These are phyloP conservation scores for Bombyx mori DNA, from an alignment of 1,140 invertebrate species.

Conservation along the genomic window DNA sequence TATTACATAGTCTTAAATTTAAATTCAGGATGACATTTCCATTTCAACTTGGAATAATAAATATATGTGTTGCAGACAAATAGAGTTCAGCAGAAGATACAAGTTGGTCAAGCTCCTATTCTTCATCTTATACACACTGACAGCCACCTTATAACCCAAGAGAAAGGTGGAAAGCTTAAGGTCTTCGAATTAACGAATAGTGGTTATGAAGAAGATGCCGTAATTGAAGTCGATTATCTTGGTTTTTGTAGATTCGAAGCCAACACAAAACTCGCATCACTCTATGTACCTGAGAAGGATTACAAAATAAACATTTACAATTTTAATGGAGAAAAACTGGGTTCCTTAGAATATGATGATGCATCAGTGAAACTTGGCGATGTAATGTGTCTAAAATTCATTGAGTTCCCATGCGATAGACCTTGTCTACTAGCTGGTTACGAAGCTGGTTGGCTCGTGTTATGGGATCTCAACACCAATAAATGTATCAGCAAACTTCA, in stretches of 20 bases:
- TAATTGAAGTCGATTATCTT: constrained; percentile 72
- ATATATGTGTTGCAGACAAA: constrained; percentile 70
- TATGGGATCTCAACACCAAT: constrained; percentile 78
- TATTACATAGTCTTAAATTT: too few species aligned
- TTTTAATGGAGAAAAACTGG: constrained; percentile 69
- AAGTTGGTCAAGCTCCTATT: constrained; percentile 72
- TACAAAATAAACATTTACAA: constrained; percentile 76
- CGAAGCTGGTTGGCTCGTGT: constrained; percentile 76
- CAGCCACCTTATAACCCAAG: constrained; percentile 76
- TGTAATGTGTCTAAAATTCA: constrained; percentile 76
- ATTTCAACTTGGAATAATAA: too few species aligned
- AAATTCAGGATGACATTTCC: too few species aligned
- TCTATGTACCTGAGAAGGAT: constrained; percentile 76
- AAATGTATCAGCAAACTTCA: constrained; percentile 72
- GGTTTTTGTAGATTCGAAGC: constrained; percentile 78
- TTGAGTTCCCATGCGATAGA: constrained; percentile 67
- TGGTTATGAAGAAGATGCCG: constrained; percentile 72
- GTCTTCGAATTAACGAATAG: constrained; percentile 75
- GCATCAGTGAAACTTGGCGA: constrained; percentile 64
- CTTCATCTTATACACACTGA: constrained; percentile 71
- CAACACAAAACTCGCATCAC: constrained; percentile 74
- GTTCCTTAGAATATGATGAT: constrained; percentile 47
- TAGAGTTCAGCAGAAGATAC: constrained; percentile 72
- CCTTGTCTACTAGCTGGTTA: constrained; percentile 74
- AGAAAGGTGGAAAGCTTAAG: constrained; percentile 78